Evolutionary conservation across 2,797 vertebrate genomes (phyloP).

Genomic region (Chelon auratus): DNA sequence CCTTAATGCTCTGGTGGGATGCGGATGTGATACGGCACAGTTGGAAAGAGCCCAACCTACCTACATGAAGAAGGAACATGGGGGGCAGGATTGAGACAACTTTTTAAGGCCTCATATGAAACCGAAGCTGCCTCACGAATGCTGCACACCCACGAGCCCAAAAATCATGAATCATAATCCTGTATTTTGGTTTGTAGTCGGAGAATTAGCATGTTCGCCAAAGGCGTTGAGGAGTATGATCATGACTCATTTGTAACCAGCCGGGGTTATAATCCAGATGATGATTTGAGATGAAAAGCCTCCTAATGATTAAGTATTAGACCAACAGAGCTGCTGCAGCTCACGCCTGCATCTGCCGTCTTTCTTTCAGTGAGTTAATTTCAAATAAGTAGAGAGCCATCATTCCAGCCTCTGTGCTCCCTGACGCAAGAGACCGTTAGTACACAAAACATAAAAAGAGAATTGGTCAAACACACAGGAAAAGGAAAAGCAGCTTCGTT

Average conservation of each 20-base stretch:
- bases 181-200: conserved; percentile 8
- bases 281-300: conserved; percentile 36
- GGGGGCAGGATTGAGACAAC: neutral
- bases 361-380: conserved; percentile 6
- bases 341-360: neutral
- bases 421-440: conserved; percentile 28
- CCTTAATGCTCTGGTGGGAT: too few relatives aligned
- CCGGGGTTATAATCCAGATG: conserved; percentile 35
- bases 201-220: conserved; percentile 23
- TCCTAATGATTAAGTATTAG: conserved; percentile 45
- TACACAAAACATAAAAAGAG: conserved; percentile 37
- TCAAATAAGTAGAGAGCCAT: conserved; percentile 9
- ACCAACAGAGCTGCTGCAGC: conserved; percentile 8
- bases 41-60: too few relatives aligned
- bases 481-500: conserved; percentile 48
- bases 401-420: conserved; percentile 4
- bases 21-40: too few relatives aligned
- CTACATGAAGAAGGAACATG: too few relatives aligned
- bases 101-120: neutral
- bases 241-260: conserved; percentile 5
- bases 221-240: too few relatives aligned
- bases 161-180: conserved; percentile 25
- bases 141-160: neutral
- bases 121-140: neutral
- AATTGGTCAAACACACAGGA: conserved; percentile 13